Evolutionary conservation across 1,140 invertebrate species (phyloP).

Genomic region (Hylaeus volcanicus): DNA sequence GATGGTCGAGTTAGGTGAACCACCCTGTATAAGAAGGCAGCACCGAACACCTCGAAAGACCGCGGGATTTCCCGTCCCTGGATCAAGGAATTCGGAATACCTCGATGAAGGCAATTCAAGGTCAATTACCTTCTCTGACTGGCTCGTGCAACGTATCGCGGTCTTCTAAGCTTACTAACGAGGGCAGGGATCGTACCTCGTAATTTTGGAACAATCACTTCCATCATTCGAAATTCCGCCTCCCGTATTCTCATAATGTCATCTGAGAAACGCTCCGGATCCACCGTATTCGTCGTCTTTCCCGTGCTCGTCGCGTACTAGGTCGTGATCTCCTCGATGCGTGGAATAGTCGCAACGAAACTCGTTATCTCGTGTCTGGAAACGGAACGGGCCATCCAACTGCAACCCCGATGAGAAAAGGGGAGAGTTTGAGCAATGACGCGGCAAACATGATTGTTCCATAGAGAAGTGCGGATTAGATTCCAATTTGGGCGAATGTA

Average conservation of each 20-base stretch:
- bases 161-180: conserved; percentile 34
- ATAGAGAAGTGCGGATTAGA: no score
- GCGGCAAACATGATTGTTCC: background rate
- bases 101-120: conserved; percentile 28
- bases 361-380: conserved; percentile 45
- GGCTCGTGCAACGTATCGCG: background rate
- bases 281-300: conserved; percentile 16
- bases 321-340: conserved; percentile 48
- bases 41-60: no score
- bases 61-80: no score
- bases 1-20: no score
- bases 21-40: no score
- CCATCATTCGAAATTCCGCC: conserved; percentile 59
- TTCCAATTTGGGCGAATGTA: no score
- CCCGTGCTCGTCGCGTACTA: conserved; percentile 29
- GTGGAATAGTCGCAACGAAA: conserved; percentile 51
- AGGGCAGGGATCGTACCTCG: conserved; percentile 34
- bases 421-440: conserved; percentile 9
- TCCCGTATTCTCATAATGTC: conserved; percentile 51
- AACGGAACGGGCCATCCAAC: conserved; percentile 45
- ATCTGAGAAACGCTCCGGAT: conserved; percentile 32
- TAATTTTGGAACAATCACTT: conserved; percentile 63
- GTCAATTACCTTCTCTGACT: conserved; percentile 23
- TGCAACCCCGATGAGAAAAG: conserved; percentile 1
- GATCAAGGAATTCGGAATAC: background rate